Conservation (phyloP, 1,140 invertebrate species). For the Euura lappo region DNA sequence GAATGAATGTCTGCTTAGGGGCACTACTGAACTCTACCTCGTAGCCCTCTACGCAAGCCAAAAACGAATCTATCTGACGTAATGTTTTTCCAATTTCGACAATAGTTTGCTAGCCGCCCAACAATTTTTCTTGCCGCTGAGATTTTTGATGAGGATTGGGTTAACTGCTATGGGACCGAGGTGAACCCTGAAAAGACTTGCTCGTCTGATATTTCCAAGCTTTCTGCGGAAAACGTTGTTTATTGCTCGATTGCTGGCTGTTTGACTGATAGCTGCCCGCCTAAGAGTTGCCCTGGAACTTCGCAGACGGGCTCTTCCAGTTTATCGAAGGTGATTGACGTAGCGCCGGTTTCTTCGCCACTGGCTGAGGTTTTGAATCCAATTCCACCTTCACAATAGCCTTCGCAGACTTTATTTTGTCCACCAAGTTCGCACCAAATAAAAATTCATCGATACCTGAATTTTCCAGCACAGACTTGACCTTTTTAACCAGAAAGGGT, state of each 20-base stretch:
- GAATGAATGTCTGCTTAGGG: background rate
- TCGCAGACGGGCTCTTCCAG: background rate
- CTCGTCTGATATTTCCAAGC: background rate
- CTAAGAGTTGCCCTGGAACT: background rate
- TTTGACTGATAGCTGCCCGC: constrained; percentile 1
- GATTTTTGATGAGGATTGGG: too few relatives aligned
- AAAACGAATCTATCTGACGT: background rate
- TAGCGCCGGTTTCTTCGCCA: background rate
- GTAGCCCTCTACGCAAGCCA: background rate
- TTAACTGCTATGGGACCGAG: background rate
- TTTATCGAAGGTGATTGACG: background rate
- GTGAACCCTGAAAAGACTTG: background rate
- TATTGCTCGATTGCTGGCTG: background rate
- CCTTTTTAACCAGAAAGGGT: background rate
- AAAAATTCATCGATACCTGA: background rate
- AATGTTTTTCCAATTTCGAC: background rate
- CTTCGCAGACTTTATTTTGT: background rate
- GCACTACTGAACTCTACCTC: background rate
- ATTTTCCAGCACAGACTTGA: too few relatives aligned
- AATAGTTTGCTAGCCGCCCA: background rate
- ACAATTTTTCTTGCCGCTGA: background rate
- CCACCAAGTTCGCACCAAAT: background rate
- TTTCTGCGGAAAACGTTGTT: background rate
- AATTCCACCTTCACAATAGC: background rate
- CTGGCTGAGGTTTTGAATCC: background rate